Percentiles rank a stretch among this genome's conserved stretches.
Evolutionary conservation across 2,113 vertebrate genomes (phyloP).

Genomic region (Centropus unirufus): DNA sequence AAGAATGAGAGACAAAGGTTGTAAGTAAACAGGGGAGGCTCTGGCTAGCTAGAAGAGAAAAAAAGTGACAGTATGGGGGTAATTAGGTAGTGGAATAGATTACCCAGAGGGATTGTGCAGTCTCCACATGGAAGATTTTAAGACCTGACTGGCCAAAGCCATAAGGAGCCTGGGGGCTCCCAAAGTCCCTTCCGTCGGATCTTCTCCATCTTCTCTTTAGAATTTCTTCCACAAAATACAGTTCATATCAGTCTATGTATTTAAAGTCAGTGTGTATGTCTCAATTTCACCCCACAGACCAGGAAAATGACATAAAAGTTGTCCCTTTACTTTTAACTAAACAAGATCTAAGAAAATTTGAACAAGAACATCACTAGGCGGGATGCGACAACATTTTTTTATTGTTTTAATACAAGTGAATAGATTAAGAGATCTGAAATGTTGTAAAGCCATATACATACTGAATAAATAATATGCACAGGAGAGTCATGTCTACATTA

Average conservation of each 20-base stretch:
- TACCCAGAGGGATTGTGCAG: background rate
- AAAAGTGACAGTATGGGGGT: background rate
- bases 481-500: conserved; percentile 90
- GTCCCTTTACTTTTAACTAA: background rate
- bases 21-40: background rate
- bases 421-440: conserved; percentile 93
- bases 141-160: background rate
- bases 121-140: background rate
- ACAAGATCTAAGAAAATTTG: background rate
- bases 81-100: background rate
- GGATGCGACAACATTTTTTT: conserved; percentile 76
- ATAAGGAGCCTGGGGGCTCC: background rate
- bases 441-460: conserved; percentile 85
- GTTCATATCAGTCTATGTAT: background rate
- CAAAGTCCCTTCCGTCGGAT: background rate
- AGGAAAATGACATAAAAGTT: background rate
- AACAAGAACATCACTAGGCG: conserved; percentile 42
- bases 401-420: conserved; percentile 93
- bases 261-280: background rate
- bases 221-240: background rate
- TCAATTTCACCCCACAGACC: background rate
- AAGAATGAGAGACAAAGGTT: background rate
- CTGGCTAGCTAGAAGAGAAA: background rate
- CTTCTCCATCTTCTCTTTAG: background rate
- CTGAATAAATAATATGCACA: conserved; percentile 90